A percentile compares a stretch with the other conserved stretches of the same genome.
phyloP scores from a whole-genome alignment of 2,797 vertebrate species.

The Halcyon smyrnensis region DNA sequence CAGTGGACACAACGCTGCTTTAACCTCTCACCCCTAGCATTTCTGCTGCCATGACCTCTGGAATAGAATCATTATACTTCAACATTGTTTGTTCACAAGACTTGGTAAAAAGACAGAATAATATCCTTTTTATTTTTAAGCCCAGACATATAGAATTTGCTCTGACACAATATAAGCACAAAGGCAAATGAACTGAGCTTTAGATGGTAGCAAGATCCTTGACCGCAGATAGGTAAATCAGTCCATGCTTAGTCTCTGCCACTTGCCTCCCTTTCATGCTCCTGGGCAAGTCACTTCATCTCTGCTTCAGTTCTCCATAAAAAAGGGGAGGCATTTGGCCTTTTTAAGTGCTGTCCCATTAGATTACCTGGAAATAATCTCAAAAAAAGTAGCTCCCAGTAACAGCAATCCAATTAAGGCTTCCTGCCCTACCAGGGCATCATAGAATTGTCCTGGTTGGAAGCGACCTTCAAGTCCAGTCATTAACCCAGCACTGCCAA shows the following conservation, averaged over 20 bases:
- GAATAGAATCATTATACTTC: neutral
- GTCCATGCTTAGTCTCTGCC: neutral
- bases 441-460: neutral
- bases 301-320: neutral
- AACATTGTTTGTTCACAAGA: neutral
- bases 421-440: neutral
- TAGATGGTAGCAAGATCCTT: neutral
- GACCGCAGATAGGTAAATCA: neutral
- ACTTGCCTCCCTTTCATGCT: neutral
- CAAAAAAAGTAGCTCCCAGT: neutral
- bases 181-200: neutral
- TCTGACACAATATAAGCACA: neutral
- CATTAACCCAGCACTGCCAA: neutral
- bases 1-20: slow-evolving; percentile 62
- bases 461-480: neutral
- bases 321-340: neutral
- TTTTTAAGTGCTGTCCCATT: neutral
- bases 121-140: neutral
- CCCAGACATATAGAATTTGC: neutral
- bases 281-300: neutral
- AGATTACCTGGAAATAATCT: neutral
- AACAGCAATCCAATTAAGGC: neutral
- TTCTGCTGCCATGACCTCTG: slow-evolving; percentile 73
- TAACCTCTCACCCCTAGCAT: slow-evolving; percentile 71
- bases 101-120: neutral